A percentile compares a stretch with the other conserved stretches of the same genome.
phyloP scores from a whole-genome alignment of 2,797 vertebrate genomes.

The Chelon labrosus region DNA sequence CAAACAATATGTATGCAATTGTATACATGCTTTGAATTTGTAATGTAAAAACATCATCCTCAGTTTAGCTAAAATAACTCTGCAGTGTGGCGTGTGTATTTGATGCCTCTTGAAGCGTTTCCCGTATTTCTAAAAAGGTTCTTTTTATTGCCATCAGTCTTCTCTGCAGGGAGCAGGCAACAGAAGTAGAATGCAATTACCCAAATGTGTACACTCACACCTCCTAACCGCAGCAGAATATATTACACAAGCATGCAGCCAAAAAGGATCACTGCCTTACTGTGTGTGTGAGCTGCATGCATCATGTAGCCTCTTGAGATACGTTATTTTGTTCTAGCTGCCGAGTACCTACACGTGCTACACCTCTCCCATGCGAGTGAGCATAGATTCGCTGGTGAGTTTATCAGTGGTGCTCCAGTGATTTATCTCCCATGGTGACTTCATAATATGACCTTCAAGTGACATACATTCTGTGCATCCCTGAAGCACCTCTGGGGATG shows the following conservation, averaged over 20 bases:
- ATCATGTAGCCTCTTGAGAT: constrained; percentile 50
- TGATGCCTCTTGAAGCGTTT: constrained; percentile 42
- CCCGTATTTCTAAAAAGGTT: constrained; percentile 46
- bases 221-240: constrained; percentile 48
- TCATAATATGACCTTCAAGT: constrained; percentile 47
- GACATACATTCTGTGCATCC: constrained; percentile 24
- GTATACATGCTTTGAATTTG: constrained; percentile 24
- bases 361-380: constrained; percentile 35
- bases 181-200: constrained; percentile 63
- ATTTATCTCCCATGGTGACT: constrained; percentile 51
- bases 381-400: constrained; percentile 41
- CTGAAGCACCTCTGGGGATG: background rate
- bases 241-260: constrained; percentile 32
- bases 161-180: constrained; percentile 47
- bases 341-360: constrained; percentile 21
- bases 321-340: constrained; percentile 50
- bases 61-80: constrained; percentile 20
- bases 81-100: constrained; percentile 5
- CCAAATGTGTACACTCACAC: constrained; percentile 52
- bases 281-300: constrained; percentile 61
- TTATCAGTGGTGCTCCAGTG: constrained; percentile 19
- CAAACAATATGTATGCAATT: constrained; percentile 20
- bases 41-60: constrained; percentile 7
- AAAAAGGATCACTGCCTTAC: constrained; percentile 23
- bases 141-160: constrained; percentile 55